Conservation (phyloP, 2,888 invertebrate genomes). For the Cloeon dipterum region DNA sequence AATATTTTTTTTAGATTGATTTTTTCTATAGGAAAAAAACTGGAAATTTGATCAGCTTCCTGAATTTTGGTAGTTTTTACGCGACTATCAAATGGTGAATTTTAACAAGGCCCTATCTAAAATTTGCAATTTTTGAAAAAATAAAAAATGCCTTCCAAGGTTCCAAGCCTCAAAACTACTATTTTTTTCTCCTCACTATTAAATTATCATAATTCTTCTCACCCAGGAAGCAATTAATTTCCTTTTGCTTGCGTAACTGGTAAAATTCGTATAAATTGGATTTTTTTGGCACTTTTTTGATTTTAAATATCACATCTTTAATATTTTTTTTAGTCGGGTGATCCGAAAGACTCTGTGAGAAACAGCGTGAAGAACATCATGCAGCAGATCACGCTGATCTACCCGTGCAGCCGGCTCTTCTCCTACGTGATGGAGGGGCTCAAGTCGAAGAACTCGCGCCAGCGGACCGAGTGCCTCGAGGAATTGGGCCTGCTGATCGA, state of each 20-base stretch:
- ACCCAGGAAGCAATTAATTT: no score
- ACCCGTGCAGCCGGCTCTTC: slow-evolving; percentile 74
- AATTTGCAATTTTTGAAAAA: no score
- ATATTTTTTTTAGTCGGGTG: slow-evolving; percentile 44
- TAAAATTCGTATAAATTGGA: neutral
- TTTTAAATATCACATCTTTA: neutral
- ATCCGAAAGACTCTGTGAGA: slow-evolving; percentile 86
- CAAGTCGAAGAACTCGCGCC: slow-evolving; percentile 90
- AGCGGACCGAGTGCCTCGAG: slow-evolving; percentile 88
- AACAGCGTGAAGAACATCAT: slow-evolving; percentile 71
- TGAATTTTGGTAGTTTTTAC: no score
- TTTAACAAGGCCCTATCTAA: no score
- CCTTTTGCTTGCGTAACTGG: no score
- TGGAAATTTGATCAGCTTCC: no score
- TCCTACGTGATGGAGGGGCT: slow-evolving; percentile 82
- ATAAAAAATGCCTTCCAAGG: no score
- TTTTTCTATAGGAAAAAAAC: slow-evolving; percentile 1
- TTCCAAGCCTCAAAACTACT: no score
- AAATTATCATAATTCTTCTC: no score
- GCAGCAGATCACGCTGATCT: slow-evolving; percentile 62
- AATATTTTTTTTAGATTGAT: neutral
- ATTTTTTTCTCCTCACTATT: no score
- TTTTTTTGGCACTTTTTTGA: neutral
- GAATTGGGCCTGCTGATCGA: slow-evolving; percentile 72
- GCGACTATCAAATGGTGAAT: no score